These are phyloP conservation scores for Dromococcyx pavoninus DNA, from an alignment of 2,797 vertebrate genomes.

Conservation along the genomic window DNA sequence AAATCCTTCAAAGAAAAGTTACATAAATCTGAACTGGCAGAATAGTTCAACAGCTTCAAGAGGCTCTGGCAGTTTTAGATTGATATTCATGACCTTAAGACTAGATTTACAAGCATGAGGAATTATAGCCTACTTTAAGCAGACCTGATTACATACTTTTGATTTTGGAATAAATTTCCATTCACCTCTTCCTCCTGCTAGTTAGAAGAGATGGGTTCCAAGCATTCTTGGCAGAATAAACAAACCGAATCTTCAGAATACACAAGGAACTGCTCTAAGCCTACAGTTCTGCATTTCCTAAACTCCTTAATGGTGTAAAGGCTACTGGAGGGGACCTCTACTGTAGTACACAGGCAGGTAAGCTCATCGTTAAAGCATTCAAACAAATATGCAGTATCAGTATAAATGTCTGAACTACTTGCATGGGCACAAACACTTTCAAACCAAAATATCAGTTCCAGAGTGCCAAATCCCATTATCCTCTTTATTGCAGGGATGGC, in stretches of 20 bases:
- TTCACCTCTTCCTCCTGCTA: neutral
- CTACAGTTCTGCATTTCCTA: neutral
- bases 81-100: neutral
- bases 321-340: neutral
- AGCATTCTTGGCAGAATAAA: neutral
- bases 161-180: neutral
- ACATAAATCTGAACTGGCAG: conserved; percentile 17
- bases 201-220: neutral
- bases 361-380: neutral
- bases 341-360: neutral
- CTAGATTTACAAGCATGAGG: conserved; percentile 21
- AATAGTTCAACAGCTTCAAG: neutral
- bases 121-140: conserved; percentile 28
- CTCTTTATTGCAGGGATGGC: neutral
- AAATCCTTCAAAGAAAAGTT: conserved; percentile 16
- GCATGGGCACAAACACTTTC: neutral
- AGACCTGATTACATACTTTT: neutral
- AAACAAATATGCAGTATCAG: neutral
- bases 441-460: neutral
- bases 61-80: neutral
- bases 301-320: neutral
- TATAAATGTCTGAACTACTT: neutral
- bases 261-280: neutral
- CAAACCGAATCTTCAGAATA: neutral
- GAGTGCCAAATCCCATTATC: neutral